phyloP scores from a whole-genome alignment of 2,113 vertebrate species.

The Apteryx mantelli region DNA sequence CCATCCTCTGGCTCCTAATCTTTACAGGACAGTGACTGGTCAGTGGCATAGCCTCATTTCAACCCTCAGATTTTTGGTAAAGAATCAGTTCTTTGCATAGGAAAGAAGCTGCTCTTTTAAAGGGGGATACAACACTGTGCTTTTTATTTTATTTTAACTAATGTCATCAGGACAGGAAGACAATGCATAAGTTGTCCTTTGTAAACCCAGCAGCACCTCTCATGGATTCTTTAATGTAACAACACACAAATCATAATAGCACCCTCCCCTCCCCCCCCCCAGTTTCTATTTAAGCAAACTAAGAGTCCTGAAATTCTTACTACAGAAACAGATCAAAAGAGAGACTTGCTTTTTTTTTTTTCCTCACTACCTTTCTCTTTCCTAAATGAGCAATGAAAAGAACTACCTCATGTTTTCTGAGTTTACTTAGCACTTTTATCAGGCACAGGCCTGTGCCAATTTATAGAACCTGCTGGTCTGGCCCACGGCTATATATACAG shows the following conservation, averaged over 20 bases:
- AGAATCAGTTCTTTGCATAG: rapidly evolving
- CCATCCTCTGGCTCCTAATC: background rate
- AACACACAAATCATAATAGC: rapidly evolving
- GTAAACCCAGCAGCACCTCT: rapidly evolving
- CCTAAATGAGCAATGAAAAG: background rate
- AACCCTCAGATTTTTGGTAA: background rate
- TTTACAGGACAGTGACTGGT: rapidly evolving
- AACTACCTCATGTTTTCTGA: rapidly evolving
- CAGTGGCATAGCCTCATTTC: background rate
- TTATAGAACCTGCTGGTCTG: background rate
- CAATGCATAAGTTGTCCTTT: background rate
- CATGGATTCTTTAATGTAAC: background rate
- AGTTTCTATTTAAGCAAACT: background rate
- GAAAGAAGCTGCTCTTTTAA: background rate
- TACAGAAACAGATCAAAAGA: background rate
- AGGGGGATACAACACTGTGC: background rate
- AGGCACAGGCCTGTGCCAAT: background rate
- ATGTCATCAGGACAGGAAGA: background rate
- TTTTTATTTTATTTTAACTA: background rate
- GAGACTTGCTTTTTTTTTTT: rapidly evolving
- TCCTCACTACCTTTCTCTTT: rapidly evolving
- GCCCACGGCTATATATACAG: background rate
- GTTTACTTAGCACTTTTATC: background rate
- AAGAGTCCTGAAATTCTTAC: background rate
- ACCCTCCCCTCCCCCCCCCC: rapidly evolving